Evolutionary conservation across 2,888 invertebrate genomes (phyloP), one percentile per base, ranked within the genome.

Genomic region (Agrochola circellaris): DNA sequence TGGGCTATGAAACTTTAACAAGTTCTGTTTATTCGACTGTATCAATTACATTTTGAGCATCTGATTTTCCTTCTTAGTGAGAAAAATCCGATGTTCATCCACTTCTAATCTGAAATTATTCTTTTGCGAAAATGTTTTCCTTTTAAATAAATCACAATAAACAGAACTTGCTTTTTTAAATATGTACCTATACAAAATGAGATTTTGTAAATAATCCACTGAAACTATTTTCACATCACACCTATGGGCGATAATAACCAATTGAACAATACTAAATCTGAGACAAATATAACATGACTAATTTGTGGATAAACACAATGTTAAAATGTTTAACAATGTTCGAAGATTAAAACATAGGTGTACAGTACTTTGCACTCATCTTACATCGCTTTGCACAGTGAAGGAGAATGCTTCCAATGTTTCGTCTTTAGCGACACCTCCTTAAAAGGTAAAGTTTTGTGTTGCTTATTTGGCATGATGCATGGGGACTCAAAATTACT

Each of bases 391-490:
- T 96, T 95, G 95, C 95, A 94, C 95, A 96, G 94, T 93, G 95
- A 92, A 94, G 95, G 94, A 94, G 95, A 90, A 92, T 90, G 94
- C 95, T 96, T 95, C 94, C 93, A 93, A 90, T 92, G 92, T 95
- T 91, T 91, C 93, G 93, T 94, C 92, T 92, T 91, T 93, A 90
- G 89, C 92, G 91, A 91, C 92, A 93, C 92, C 92, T 92, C 90
- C 93, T 93, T 93, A 90, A 89, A 95, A 96, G 96, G 96, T 96
- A 96, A 96, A 93, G 93, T 96, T 94, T 93, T 94, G 91, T 95
- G 93, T 96, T 95, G 96, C 96, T 96, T 96, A 92, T 92, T 96
- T 94, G 90, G 96, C 96, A 96, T 96, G 96, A 85, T 89, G 92
- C 91, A 91, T 92, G 91, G 88, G 86, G 86, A 87, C 79, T 79